These are phyloP conservation scores for Idaea aversata DNA, from an alignment of 2,888 invertebrate species.

Conservation along the genomic window DNA sequence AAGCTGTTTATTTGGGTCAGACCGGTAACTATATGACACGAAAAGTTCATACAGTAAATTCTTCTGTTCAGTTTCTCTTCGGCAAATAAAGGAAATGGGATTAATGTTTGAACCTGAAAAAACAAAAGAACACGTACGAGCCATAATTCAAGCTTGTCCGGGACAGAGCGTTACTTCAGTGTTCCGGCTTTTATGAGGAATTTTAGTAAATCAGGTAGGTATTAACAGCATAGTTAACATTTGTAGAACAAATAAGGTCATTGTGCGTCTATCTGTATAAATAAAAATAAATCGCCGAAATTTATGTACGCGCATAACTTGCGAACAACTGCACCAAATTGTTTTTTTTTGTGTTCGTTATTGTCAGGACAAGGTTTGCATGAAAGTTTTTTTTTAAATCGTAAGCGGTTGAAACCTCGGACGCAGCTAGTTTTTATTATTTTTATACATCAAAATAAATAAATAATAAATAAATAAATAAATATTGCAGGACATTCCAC, in stretches of 20 bases:
- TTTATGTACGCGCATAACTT: no score
- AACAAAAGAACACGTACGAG: conserved; percentile 2
- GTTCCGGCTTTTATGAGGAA: background rate
- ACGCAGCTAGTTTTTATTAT: no score
- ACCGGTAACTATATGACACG: conserved; percentile 47
- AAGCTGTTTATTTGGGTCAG: conserved; percentile 67
- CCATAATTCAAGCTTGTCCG: conserved; percentile 2
- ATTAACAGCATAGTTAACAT: background rate
- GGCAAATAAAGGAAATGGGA: conserved; percentile 9
- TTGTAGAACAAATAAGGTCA: background rate
- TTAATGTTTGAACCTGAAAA: conserved; percentile 6
- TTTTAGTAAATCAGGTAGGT: background rate
- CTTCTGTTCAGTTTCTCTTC: conserved; percentile 30
- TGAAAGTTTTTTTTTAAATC: no score
- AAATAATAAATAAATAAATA: no score
- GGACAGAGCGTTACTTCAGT: background rate
- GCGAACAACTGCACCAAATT: no score
- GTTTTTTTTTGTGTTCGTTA: no score
- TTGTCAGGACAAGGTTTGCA: no score
- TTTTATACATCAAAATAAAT: no score
- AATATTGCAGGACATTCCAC: no score
- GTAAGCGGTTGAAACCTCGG: no score
- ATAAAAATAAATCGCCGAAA: no score
- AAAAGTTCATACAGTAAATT: conserved; percentile 61
- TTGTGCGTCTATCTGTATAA: no score